Conservation (phyloP, 2,888 invertebrate species). For the Tachina fera region DNA sequence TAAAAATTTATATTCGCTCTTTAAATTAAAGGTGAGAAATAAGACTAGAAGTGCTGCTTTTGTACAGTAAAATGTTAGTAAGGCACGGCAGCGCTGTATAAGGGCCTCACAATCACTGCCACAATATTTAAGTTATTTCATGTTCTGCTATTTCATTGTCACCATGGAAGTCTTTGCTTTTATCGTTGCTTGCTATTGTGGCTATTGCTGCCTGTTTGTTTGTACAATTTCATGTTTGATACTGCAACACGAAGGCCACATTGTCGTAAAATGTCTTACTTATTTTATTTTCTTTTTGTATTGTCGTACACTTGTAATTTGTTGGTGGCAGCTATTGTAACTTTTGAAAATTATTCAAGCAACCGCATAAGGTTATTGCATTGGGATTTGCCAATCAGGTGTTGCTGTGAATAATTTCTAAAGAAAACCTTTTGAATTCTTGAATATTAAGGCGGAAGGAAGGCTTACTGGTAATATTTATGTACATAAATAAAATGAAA, state of each 20-base stretch:
- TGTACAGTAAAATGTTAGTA: too few relatives aligned
- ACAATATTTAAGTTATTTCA: conserved; percentile 54
- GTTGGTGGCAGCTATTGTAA: conserved; percentile 59
- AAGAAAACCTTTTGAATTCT: not conserved
- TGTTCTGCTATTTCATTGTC: conserved; percentile 18
- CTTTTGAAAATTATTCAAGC: conserved; percentile 32
- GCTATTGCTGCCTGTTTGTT: conserved; percentile 34
- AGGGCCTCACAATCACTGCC: not conserved
- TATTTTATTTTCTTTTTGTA: not conserved
- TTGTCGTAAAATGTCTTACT: conserved; percentile 6
- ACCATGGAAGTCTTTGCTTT: not conserved
- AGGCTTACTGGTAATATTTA: conserved; percentile 17
- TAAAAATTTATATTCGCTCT: too few relatives aligned
- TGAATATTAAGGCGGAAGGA: not conserved
- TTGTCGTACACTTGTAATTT: conserved; percentile 56
- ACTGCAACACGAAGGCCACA: not conserved
- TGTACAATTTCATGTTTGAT: conserved; percentile 20
- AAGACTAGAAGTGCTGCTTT: too few relatives aligned
- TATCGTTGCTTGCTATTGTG: not conserved
- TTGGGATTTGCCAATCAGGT: not conserved
- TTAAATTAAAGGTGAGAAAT: too few relatives aligned
- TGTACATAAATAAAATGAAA: conserved; percentile 43
- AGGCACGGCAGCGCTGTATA: too few relatives aligned
- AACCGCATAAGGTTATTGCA: conserved; percentile 12
- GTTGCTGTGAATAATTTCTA: conserved; percentile 11